Percentiles rank a stretch among this genome's conserved stretches.
phyloP scores from a whole-genome alignment of 2,888 invertebrate species.

The Hirtodrosophila duncani region DNA sequence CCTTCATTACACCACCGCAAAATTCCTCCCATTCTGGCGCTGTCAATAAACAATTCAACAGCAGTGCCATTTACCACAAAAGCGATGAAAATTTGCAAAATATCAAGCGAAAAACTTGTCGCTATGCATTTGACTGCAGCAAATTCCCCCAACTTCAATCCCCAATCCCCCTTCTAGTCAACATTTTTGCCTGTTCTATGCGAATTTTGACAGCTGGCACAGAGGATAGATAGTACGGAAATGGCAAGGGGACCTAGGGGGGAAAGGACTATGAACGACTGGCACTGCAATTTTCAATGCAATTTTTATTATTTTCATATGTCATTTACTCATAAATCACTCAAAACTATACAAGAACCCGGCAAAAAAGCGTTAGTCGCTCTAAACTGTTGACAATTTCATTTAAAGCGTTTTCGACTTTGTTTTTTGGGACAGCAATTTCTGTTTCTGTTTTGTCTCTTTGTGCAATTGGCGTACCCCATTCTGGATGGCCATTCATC shows the following conservation, averaged over 20 bases:
- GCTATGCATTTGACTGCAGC: conserved; percentile 32
- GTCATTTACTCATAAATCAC: conserved; percentile 60
- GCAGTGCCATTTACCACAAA: conserved; percentile 40
- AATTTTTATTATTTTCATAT: conserved; percentile 55
- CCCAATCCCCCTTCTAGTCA: neutral
- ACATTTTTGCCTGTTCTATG: conserved; percentile 21
- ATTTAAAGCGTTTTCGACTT: conserved; percentile 28
- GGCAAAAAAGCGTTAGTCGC: neutral
- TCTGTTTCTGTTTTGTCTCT: conserved; percentile 10
- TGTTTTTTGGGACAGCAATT: conserved; percentile 7
- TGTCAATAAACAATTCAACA: conserved; percentile 42
- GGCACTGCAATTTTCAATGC: conserved; percentile 49
- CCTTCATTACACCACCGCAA: conserved; percentile 13
- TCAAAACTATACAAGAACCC: conserved; percentile 20
- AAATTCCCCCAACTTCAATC: neutral
- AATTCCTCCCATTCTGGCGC: conserved; percentile 11
- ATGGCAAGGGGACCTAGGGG: too few relatives aligned
- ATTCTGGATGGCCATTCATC: too few relatives aligned
- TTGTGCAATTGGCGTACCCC: neutral
- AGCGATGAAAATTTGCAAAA: conserved; percentile 49
- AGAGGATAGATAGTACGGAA: conserved; percentile 5
- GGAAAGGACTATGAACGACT: conserved; percentile 10
- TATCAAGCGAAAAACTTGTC: conserved; percentile 37
- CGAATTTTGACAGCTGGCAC: conserved; percentile 26
- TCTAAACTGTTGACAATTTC: conserved; percentile 32